phyloP scores from a whole-genome alignment of 2,113 vertebrate species.

The Glaucomys volans region DNA sequence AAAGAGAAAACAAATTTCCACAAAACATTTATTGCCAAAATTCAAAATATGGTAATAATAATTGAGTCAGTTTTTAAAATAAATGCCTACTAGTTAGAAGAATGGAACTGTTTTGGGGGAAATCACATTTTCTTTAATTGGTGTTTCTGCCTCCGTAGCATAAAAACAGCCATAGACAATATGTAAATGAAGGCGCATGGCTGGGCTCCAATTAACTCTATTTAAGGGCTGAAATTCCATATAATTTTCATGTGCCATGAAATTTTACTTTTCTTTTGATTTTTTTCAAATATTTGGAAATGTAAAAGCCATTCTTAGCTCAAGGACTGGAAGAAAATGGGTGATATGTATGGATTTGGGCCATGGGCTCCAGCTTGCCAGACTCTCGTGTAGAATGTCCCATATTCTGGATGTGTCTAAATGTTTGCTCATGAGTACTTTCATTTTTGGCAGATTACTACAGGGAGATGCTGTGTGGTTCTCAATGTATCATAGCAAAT shows the following conservation, averaged over 20 bases:
- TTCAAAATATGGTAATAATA: neutral
- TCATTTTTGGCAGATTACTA: neutral
- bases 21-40: neutral
- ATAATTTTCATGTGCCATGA: neutral
- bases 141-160: neutral
- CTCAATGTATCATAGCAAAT: neutral
- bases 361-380: neutral
- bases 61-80: neutral
- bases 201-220: neutral
- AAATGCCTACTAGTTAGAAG: neutral
- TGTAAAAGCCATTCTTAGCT: neutral
- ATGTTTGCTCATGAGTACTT: neutral
- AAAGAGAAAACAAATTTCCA: neutral
- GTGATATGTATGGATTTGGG: neutral
- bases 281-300: neutral
- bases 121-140: neutral
- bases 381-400: neutral
- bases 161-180: neutral
- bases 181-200: neutral
- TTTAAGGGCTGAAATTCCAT: neutral
- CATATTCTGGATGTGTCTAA: neutral
- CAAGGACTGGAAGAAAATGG: neutral
- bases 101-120: neutral
- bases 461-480: neutral
- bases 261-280: slow-evolving; percentile 21